A percentile compares a stretch with the other conserved stretches of the same genome.
Conservation (phyloP, 2,888 invertebrate genomes). For the Ectropis crepuscularia region DNA sequence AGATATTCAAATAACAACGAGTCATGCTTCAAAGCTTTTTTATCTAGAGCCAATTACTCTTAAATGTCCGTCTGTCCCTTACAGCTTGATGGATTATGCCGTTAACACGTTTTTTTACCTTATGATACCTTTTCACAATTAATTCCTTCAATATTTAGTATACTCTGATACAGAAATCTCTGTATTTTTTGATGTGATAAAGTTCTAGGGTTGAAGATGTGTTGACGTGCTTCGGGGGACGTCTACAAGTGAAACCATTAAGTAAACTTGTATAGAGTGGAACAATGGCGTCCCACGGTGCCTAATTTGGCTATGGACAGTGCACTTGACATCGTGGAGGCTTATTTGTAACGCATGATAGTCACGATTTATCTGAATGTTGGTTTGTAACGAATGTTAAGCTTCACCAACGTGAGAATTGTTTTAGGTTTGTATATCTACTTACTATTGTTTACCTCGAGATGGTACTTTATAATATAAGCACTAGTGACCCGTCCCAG, state of each 20-base stretch:
- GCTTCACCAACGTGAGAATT: slow-evolving; percentile 4
- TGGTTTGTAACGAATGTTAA: no score
- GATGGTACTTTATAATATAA: no score
- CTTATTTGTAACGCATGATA: slow-evolving; percentile 5
- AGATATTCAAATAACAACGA: slow-evolving; percentile 14
- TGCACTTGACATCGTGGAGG: slow-evolving; percentile 21
- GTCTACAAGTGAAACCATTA: slow-evolving; percentile 26
- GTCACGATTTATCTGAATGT: not conserved
- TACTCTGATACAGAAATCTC: not conserved
- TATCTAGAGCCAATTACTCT: slow-evolving; percentile 30
- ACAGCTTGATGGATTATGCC: slow-evolving; percentile 32
- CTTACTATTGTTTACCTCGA: no score
- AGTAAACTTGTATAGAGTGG: slow-evolving; percentile 15
- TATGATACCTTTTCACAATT: slow-evolving; percentile 10
- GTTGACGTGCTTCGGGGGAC: slow-evolving; percentile 25
- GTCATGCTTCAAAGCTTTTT: slow-evolving; percentile 17
- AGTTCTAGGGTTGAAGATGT: slow-evolving; percentile 6
- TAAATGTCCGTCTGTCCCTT: slow-evolving; percentile 5
- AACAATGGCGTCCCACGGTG: slow-evolving; percentile 32
- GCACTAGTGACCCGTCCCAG: no score
- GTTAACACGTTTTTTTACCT: slow-evolving; percentile 9
- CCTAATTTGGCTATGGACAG: slow-evolving; percentile 22
- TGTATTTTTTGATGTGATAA: slow-evolving; percentile 4
- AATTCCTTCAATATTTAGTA: not conserved
- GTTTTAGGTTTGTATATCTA: not conserved